These are phyloP conservation scores for Montipora efflorescens DNA, from an alignment of 64 coral and sea anemone species.

Conservation along the genomic window DNA sequence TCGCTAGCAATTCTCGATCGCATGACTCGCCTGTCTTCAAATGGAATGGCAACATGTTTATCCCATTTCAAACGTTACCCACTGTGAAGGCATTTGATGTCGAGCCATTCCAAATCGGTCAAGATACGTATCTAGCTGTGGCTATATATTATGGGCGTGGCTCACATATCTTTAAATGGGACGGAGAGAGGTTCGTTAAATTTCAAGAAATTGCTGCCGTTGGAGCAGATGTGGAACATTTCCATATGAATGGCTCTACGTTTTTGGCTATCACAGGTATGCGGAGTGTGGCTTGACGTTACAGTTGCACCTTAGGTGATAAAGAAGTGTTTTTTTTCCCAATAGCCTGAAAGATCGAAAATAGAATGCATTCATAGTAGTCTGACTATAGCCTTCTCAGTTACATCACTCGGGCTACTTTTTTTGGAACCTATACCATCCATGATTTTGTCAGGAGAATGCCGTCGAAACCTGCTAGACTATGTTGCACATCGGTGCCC, in stretches of 20 bases:
- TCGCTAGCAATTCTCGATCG: constrained; percentile 72
- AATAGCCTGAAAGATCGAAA: too few species aligned
- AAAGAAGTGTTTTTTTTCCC: too few species aligned
- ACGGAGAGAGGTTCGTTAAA: constrained; percentile 74
- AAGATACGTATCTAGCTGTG: constrained; percentile 69
- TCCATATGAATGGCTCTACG: constrained; percentile 69
- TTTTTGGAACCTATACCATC: too few species aligned
- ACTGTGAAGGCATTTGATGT: constrained; percentile 82
- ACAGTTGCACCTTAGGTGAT: too few species aligned
- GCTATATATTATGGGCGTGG: constrained; percentile 72
- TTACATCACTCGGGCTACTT: too few species aligned
- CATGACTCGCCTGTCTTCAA: constrained; percentile 80
- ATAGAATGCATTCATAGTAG: too few species aligned
- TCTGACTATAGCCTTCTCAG: too few species aligned
- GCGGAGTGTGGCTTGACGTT: background rate
- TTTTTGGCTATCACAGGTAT: constrained; percentile 89
- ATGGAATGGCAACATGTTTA: constrained; percentile 72
- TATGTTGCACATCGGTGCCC: too few species aligned
- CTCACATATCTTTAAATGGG: constrained; percentile 91
- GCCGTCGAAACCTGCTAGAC: too few species aligned
- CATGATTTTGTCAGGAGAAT: too few species aligned
- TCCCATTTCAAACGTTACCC: constrained; percentile 68
- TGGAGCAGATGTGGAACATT: constrained; percentile 84
- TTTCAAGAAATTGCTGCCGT: constrained; percentile 81
- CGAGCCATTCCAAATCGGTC: constrained; percentile 77